A percentile compares a stretch with the other conserved stretches of the same genome.
Evolutionary conservation across 2,797 vertebrate genomes (phyloP).

Genomic region (Pseudotriccus pelzelni): DNA sequence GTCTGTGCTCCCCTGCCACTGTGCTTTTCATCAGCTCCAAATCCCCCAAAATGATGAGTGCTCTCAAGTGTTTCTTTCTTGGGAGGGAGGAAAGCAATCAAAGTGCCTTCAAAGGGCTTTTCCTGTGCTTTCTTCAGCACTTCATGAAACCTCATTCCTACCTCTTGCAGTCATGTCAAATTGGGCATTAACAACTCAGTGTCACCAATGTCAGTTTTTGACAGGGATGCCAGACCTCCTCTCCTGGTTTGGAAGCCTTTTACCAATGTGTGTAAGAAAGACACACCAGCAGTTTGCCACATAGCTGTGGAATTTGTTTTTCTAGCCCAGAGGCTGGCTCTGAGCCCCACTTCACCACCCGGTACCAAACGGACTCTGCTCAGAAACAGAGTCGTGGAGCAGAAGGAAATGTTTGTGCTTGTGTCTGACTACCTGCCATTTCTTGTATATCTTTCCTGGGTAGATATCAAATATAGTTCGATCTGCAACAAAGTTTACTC

Average conservation of each 20-base stretch:
- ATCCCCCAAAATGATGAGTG: not conserved
- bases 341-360: conserved; percentile 18
- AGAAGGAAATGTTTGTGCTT: not conserved
- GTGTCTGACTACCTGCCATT: not conserved
- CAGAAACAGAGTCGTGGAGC: not conserved
- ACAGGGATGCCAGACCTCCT: not conserved
- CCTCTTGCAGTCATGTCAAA: not conserved
- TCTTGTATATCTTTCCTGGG: not conserved
- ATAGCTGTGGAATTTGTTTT: not conserved
- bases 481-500: not conserved
- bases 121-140: not conserved
- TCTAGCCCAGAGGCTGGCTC: not conserved
- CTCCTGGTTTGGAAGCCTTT: not conserved
- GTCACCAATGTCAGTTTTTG: not conserved
- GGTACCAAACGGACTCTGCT: not conserved
- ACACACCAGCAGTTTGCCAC: not conserved
- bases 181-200: not conserved
- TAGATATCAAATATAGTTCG: not conserved
- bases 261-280: not conserved
- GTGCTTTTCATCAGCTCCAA: not conserved
- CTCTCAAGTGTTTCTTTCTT: not conserved
- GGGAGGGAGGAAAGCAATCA: not conserved
- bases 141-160: not conserved
- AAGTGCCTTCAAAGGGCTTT: not conserved
- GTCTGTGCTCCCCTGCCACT: not conserved